phyloP scores from a whole-genome alignment of 2,888 invertebrate species.

The Argynnis bischoffii region DNA sequence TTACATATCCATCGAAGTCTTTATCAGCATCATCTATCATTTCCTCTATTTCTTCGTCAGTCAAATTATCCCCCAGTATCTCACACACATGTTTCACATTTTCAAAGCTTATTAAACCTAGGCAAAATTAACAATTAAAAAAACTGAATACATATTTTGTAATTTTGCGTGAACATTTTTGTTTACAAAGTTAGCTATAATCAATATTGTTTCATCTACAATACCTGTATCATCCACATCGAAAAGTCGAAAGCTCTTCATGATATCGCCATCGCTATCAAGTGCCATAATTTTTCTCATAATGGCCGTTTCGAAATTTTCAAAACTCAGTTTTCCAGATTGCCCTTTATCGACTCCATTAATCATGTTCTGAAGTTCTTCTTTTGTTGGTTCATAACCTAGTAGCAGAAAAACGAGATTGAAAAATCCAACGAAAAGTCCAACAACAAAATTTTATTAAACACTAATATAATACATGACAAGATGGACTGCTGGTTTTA shows the following conservation, averaged over 20 bases:
- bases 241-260: conserved; percentile 76
- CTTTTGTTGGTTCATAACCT: conserved; percentile 74
- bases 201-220: not conserved
- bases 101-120: conserved; percentile 69
- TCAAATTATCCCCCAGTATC: conserved; percentile 59
- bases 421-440: no score
- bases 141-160: not conserved
- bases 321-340: conserved; percentile 70
- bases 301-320: conserved; percentile 74
- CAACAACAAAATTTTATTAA: not conserved
- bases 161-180: not conserved
- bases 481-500: not conserved
- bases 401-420: not conserved
- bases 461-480: not conserved
- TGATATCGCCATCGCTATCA: conserved; percentile 71
- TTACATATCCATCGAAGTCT: conserved; percentile 68
- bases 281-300: conserved; percentile 74
- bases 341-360: conserved; percentile 68
- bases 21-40: conserved; percentile 78
- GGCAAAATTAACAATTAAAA: conserved; percentile 25
- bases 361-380: conserved; percentile 71
- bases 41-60: conserved; percentile 77
- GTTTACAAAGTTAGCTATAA: not conserved
- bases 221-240: conserved; percentile 69
- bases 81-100: conserved; percentile 66